These are phyloP conservation scores for Campylomormyrus numenius DNA, from an alignment of 2,113 vertebrate species.

Conservation along the genomic window DNA sequence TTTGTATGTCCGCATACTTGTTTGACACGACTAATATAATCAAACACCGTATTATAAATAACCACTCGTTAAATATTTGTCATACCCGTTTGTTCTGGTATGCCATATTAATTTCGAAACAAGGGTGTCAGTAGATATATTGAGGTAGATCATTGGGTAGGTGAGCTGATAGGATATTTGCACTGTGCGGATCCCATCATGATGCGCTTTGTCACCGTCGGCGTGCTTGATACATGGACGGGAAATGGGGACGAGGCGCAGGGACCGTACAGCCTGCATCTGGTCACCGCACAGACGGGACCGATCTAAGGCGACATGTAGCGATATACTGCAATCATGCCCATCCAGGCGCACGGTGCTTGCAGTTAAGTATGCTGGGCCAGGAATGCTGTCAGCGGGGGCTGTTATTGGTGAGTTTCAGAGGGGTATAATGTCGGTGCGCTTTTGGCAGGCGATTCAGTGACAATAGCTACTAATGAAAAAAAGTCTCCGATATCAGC, in stretches of 20 bases:
- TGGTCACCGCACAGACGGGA: neutral
- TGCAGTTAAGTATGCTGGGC: neutral
- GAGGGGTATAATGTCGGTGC: neutral
- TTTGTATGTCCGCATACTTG: neutral
- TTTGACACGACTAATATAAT: neutral
- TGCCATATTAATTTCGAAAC: neutral
- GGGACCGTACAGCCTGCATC: neutral
- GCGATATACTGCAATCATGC: neutral
- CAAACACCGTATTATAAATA: neutral
- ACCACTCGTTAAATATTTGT: neutral
- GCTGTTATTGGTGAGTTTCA: neutral
- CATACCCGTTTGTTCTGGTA: neutral
- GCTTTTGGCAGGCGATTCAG: neutral
- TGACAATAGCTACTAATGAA: neutral
- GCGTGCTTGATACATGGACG: neutral
- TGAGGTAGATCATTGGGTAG: neutral
- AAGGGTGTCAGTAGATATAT: neutral
- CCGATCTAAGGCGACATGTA: neutral
- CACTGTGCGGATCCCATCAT: neutral
- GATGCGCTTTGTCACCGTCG: neutral
- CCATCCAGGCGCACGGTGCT: neutral
- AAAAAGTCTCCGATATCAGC: neutral
- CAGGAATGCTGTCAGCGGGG: neutral
- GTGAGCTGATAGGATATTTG: neutral
- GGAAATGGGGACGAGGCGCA: neutral